phyloP scores from a whole-genome alignment of 2,113 vertebrate species.

The Vulpes vulpes region DNA sequence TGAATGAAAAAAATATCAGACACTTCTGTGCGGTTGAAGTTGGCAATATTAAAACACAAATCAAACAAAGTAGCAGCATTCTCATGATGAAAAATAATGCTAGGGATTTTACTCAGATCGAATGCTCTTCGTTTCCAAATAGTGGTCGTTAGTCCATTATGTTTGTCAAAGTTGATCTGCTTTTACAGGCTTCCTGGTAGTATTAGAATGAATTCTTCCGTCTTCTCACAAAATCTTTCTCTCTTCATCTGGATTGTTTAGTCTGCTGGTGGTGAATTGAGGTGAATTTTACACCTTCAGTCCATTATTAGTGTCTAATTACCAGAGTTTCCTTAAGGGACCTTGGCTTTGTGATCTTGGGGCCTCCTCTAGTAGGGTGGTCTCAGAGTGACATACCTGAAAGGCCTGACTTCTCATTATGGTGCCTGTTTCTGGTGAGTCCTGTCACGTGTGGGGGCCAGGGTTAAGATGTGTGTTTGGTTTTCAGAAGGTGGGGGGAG shows the following conservation, averaged over 20 bases:
- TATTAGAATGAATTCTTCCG: constrained; percentile 82
- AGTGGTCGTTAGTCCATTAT: constrained; percentile 88
- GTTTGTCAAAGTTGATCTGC: constrained; percentile 83
- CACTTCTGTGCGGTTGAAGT: neutral
- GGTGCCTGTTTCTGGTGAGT: constrained; percentile 82
- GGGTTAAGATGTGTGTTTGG: constrained; percentile 87
- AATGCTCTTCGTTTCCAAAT: constrained; percentile 86
- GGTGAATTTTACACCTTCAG: constrained; percentile 93
- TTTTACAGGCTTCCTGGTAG: constrained; percentile 91
- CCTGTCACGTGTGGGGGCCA: constrained; percentile 85
- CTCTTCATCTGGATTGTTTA: constrained; percentile 94
- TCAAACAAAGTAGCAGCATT: constrained; percentile 52
- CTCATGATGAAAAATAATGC: constrained; percentile 85
- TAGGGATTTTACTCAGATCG: constrained; percentile 84
- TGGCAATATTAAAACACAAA: constrained; percentile 2
- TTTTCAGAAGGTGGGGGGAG: constrained; percentile 83
- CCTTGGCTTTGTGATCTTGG: constrained; percentile 89
- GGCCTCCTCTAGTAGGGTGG: constrained; percentile 94
- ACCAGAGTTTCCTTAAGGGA: constrained; percentile 88
- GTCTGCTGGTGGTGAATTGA: constrained; percentile 91
- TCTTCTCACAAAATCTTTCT: constrained; percentile 89
- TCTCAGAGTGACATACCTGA: constrained; percentile 92
- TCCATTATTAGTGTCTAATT: constrained; percentile 95
- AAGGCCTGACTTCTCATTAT: constrained; percentile 88
- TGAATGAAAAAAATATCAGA: neutral